phyloP scores from a whole-genome alignment of 1,140 invertebrate genomes.

The Leguminivora glycinivorella region DNA sequence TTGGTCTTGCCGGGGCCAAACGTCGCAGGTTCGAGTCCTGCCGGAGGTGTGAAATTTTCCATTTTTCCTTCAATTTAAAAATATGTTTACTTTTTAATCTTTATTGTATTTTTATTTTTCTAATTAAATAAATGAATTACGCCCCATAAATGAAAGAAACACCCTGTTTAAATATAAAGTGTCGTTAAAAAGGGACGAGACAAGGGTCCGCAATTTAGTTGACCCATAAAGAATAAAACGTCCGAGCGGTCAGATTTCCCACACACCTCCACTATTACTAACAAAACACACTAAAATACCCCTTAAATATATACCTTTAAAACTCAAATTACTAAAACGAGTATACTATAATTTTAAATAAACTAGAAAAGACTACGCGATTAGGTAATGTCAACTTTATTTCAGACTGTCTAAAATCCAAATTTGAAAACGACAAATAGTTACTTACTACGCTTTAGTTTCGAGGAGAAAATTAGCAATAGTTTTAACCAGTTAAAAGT shows the following conservation, averaged over 20 bases:
- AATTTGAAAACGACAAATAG: not conserved
- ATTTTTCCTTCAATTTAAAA: too few species aligned
- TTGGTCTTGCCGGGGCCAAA: too few species aligned
- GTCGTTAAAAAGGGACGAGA: conserved; percentile 63
- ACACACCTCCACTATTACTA: not conserved
- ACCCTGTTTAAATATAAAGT: conserved; percentile 67
- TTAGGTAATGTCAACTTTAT: not conserved
- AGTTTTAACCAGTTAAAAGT: conserved; percentile 8
- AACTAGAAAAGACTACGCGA: not conserved
- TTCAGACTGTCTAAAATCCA: not conserved
- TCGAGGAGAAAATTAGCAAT: not conserved
- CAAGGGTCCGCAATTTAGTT: conserved; percentile 72
- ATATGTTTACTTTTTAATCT: too few species aligned
- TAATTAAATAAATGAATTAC: conserved; percentile 40
- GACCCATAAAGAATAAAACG: conserved; percentile 69
- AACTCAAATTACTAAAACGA: not conserved
- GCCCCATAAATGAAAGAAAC: conserved; percentile 48
- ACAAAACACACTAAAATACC: too few species aligned
- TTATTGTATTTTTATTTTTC: not conserved
- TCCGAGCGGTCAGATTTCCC: conserved; percentile 40
- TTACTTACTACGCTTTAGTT: not conserved
- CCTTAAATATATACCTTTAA: not conserved
- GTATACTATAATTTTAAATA: not conserved
- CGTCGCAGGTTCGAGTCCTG: too few species aligned
- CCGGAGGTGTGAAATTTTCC: too few species aligned